Evolutionary conservation across 2,888 invertebrate genomes (phyloP).

Genomic region (Geophilus truncorum): DNA sequence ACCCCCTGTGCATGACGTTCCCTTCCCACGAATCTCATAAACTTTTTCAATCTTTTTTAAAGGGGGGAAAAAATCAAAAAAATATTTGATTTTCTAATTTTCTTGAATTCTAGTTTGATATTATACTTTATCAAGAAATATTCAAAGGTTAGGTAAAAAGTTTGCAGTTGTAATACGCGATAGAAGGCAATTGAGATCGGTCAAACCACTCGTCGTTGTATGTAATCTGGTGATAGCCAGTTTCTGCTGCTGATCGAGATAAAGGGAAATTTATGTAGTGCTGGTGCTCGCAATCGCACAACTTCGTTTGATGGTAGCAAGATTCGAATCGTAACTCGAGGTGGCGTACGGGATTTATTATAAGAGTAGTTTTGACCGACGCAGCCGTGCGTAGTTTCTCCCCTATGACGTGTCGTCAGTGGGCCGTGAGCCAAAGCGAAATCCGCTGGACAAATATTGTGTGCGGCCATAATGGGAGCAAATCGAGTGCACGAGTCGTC

Average conservation of each 20-base stretch:
- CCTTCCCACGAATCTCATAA: neutral
- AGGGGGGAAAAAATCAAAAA: too few species aligned
- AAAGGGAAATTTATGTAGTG: slow-evolving; percentile 16
- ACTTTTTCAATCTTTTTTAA: neutral
- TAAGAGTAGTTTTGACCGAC: slow-evolving; percentile 7
- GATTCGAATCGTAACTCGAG: slow-evolving; percentile 1
- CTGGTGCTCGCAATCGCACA: slow-evolving; percentile 1
- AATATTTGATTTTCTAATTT: too few species aligned
- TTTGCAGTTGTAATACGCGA: neutral
- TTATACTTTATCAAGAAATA: neutral
- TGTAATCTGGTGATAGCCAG: slow-evolving; percentile 20
- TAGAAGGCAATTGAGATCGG: slow-evolving; percentile 10
- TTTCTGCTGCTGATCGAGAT: slow-evolving; percentile 20
- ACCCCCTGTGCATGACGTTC: neutral
- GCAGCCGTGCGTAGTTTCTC: slow-evolving; percentile 1
- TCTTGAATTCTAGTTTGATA: too few species aligned
- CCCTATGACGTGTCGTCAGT: slow-evolving; percentile 3
- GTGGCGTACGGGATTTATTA: slow-evolving; percentile 6
- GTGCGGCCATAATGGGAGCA: neutral
- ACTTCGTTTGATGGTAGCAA: slow-evolving; percentile 12
- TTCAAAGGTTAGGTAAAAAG: neutral
- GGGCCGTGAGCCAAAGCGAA: slow-evolving; percentile 3
- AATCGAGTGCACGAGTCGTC: neutral
- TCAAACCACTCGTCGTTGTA: slow-evolving; percentile 1
- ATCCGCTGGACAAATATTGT: slow-evolving; percentile 20